Base-by-base conservation (phyloP, 2,113 vertebrate species). In the Oryzias woworae region DNA sequence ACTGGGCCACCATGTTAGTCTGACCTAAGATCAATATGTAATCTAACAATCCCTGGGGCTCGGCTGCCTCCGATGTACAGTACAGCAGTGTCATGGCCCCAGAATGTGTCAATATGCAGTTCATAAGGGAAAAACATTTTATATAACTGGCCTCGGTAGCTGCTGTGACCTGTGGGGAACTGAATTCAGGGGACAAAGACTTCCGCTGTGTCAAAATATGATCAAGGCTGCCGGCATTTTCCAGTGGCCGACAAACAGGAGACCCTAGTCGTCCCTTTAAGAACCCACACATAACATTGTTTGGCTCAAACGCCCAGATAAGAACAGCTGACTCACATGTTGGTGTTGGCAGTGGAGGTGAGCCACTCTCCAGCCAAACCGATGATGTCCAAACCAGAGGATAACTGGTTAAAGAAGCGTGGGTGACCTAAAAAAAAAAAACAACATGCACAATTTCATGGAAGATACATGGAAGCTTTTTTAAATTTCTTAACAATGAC, bases 331-430 rank as follows among this genome's bases (percentile, higher is more conserved):
- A 85, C 96, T 97, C 89, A 99, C 97, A 99, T 99, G 85, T 99
- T 99, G 31, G 97, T 98, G 53, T 99, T 99, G 10, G 97, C 97
- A 0, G 97, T 96, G 14, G 97, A 99, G 3, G 97, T 98, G 71
- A 99, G 91, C 97, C 97, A 98, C 85, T 99, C 97, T 4, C 97
- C 97, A 0, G 96, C 97, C 89, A 99, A 84, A 17, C 97, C 97
- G 53, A 98, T 97, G 18, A 99, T 94, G 83, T 99, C 97, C 81
- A 99, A 81, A 42, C 97, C 97, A 42, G 95, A 94, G 4, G 97
- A 99, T 31, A 99, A 85, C 88, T 99, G 97, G 77, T 99, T 99
- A 88, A 99, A 99, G 89, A 98, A 99, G 28, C 97, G 94, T 66
- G 97, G 97, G 36, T 98, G 97, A 90, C 97, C 97, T 99, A 61